Evolutionary conservation across 2,888 invertebrate genomes (phyloP), one percentile per base, ranked within the genome.

Genomic region (Cremastinae sp.): DNA sequence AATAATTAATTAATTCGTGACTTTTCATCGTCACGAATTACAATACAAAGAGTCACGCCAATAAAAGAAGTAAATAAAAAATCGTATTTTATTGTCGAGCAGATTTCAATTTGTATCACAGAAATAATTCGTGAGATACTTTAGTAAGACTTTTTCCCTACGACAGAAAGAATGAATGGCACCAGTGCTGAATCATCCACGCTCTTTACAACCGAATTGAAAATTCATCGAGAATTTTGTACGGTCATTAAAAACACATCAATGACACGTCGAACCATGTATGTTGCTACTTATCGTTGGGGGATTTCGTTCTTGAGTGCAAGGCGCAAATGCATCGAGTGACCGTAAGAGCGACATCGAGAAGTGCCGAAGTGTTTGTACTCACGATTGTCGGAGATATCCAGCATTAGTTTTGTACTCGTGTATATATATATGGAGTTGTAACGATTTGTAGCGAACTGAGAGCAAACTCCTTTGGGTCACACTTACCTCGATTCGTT

Each of bases 161-260:
- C 2, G 28, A 28, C n/a, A n/a, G 9, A 18, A 38, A 38, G 56
- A 10, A 16, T 14, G 22, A n/a, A 47, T 20, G 41, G 16, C 14
- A 22, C 34, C n/a, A 51, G 16, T 14, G 41, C 20, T 38, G 20
- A 20, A 47, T 14, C 12, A 36, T 8, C 49, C 10, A 45, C 53
- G 34, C 0, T 12, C 14, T 14, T 22, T 41, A 18, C 18, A 12
- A 20, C 47, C 2, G 10, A 56, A 47, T 54, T 14, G 54, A 16
- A 28, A 43, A 61, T 66, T 59, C 9, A 66, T 59, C 58, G 58
- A 28, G 45, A 38, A 43, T 51, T 66, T 54, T 16, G 38, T 43
- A 51, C 51, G 70, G 16, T 64, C 58, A 69, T 64, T 62, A 64
- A 53, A 75, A 74, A 70, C 7, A 36, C 65, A 75, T 70, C 64